Conservation (phyloP, 2,113 vertebrate species). For the Columba janthina region DNA sequence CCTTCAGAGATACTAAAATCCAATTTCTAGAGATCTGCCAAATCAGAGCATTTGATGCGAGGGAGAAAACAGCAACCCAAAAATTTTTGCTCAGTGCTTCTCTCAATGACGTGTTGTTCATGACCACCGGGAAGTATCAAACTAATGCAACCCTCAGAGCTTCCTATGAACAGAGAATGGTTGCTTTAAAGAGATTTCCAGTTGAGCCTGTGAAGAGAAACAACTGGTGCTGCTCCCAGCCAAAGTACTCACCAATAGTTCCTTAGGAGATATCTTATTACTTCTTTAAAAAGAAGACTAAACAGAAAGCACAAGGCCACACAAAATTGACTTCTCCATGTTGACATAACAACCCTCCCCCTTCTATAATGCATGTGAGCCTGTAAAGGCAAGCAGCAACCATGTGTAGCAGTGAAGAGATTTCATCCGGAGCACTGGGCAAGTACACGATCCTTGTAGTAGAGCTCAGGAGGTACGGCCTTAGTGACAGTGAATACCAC, state of each 20-base stretch:
- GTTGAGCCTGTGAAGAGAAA: background rate
- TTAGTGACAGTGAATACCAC: slow-evolving; percentile 14
- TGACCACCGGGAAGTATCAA: background rate
- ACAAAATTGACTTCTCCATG: slow-evolving; percentile 8
- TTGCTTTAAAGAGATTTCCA: slow-evolving; percentile 26
- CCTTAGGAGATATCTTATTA: background rate
- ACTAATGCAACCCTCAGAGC: background rate
- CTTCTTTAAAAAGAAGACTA: slow-evolving; percentile 29
- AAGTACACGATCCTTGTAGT: slow-evolving; percentile 41
- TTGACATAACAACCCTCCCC: slow-evolving; percentile 24
- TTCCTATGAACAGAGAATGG: background rate
- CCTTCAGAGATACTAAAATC: background rate
- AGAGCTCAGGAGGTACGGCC: slow-evolving; percentile 47
- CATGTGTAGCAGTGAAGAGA: slow-evolving; percentile 62
- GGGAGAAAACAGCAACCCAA: background rate
- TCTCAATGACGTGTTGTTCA: background rate
- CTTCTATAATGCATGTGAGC: slow-evolving; percentile 40
- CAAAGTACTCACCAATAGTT: background rate
- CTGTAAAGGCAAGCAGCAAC: slow-evolving; percentile 8
- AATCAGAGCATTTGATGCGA: background rate
- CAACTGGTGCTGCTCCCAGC: background rate
- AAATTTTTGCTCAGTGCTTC: background rate
- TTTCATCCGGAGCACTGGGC: background rate
- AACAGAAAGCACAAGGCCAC: slow-evolving; percentile 64
- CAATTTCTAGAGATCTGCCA: background rate